Conservation (phyloP, 2,888 invertebrate species). For the Tanytarsus gracilentus region DNA sequence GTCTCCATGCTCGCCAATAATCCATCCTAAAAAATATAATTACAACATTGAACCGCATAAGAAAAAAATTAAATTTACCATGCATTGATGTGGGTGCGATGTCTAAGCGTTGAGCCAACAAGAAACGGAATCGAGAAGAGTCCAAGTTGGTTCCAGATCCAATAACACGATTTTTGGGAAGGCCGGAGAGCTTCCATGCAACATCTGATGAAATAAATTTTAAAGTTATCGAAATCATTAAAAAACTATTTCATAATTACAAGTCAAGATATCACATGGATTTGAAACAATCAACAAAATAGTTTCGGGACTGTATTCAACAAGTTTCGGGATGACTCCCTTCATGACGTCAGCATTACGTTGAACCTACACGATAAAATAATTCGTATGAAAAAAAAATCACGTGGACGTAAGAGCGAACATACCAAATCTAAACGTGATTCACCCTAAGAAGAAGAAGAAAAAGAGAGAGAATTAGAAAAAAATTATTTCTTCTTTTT, state of each 20-base stretch:
- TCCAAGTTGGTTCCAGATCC: constrained; percentile 92
- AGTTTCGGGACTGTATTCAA: constrained; percentile 70
- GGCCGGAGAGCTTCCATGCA: constrained; percentile 87
- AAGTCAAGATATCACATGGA: constrained; percentile 87
- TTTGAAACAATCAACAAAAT: constrained; percentile 82
- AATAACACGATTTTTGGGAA: constrained; percentile 78
- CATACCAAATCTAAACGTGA: constrained; percentile 70
- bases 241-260: background rate
- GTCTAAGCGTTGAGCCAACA: constrained; percentile 71
- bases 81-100: constrained; percentile 79
- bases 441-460: no score
- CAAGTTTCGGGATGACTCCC: constrained; percentile 63
- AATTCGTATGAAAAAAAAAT: no score
- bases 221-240: background rate
- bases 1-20: constrained; percentile 92
- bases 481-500: no score
- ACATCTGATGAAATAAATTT: constrained; percentile 47
- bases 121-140: constrained; percentile 81
- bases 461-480: no score
- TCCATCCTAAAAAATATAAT: constrained; percentile 47
- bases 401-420: no score
- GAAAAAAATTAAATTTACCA: constrained; percentile 42
- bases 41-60: background rate
- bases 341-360: constrained; percentile 84
- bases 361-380: no score